Conservation (phyloP, 2,888 invertebrate genomes). For the Cephus spinipes region DNA sequence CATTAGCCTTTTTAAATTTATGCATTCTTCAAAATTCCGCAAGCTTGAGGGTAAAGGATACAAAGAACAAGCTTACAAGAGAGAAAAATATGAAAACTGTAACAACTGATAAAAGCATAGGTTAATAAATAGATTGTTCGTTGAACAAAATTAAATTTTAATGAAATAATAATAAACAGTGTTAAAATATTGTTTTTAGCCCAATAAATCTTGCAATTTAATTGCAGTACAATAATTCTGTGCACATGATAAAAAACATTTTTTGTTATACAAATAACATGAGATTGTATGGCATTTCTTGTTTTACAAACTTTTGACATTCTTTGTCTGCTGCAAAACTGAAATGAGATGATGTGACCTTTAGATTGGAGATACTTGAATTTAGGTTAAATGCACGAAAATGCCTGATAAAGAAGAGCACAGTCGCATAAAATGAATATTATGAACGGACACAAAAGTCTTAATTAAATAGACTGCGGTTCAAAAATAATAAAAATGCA, state of each 20-base stretch:
- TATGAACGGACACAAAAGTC: too few species aligned
- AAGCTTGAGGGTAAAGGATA: background rate
- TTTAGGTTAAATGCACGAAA: too few species aligned
- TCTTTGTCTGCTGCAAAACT: too few species aligned
- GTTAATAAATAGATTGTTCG: background rate
- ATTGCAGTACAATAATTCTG: too few species aligned
- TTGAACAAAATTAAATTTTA: background rate
- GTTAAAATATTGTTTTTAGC: background rate
- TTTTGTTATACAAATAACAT: too few species aligned
- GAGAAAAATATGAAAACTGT: background rate
- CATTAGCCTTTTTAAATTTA: slow-evolving; percentile 2
- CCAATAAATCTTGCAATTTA: background rate
- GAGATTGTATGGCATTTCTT: too few species aligned
- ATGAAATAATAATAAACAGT: background rate
- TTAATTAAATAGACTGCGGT: too few species aligned
- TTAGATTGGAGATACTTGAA: background rate
- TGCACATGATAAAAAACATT: too few species aligned
- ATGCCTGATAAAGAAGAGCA: too few species aligned
- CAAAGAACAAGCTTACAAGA: background rate
- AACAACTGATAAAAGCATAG: background rate
- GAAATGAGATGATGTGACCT: background rate
- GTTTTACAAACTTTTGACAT: too few species aligned
- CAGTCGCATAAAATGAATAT: too few species aligned
- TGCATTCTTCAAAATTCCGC: background rate
- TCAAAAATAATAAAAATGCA: too few species aligned